Evolutionary conservation across 2,888 invertebrate species (phyloP), one percentile per base, ranked within the genome.

Genomic region (Galeruca laticollis): DNA sequence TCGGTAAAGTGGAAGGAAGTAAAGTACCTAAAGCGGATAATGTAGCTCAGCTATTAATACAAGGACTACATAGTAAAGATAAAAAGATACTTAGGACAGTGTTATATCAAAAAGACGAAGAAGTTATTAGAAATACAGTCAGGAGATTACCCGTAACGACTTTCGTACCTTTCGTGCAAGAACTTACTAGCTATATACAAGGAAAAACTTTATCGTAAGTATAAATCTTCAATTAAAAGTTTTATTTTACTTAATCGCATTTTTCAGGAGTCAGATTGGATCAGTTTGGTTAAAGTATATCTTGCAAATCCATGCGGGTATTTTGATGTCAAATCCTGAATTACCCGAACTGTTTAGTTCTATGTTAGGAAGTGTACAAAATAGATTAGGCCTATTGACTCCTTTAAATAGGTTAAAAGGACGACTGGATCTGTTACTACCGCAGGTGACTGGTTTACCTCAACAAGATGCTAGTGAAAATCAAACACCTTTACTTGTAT

Each of bases 61-160:
- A 94, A 84, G 96, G 95, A 0, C 85, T 98, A 37, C 94, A 94
- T 78, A 97, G 96, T 80, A 92, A 92, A 79, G 96, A 98, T 82
- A 89, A 88, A 72, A 87, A 85, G 52, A 90, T 97, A 78, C 86
- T 97, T 35, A 87, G 89, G 74, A 90, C 89, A 64, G 96, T 96
- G 1, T 86, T 97, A 1, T 88, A 88, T 52, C 89, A 88, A 60
- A 88, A 89, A 60, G 92, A 94, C 65, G 88, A 90, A 20, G 87
- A 84, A 0, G 87, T 94, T 0, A 93, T 97, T 6, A 85, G 87
- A 51, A 90, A 92, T 72, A 96, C 97, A 0, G 87, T 96, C 18
- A 87, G 89, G 65, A 89, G 90, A 63, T 84, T 98, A 68, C 96
- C 96, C 0, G 88, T 95, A 0, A 91, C 92, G 75, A 91, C 91